Evolutionary conservation across 2,888 invertebrate species (phyloP), one percentile per base, ranked within the genome.

Genomic region (Caenorhabditis wallacei): DNA sequence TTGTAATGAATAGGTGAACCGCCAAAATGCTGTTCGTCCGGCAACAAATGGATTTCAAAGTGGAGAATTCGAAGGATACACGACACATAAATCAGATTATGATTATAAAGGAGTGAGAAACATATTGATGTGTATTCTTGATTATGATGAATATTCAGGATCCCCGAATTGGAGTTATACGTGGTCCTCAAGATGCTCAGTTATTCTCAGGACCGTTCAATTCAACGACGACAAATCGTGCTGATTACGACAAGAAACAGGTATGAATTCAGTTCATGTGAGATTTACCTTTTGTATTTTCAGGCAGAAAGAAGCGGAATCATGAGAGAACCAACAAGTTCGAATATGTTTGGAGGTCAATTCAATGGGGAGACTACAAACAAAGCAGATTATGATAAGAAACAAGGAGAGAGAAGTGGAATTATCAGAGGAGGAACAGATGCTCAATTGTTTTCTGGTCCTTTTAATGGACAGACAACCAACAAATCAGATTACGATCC

Each of bases 1-100:
- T 54, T 26, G 16, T 16, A 40, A 0, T 54, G 4, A 13, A 51
- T 18, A 86, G 84, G 80, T 64, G 7, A 56, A 53, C 11, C 76
- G 84, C 7, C 79, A 76, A 51, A 13, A 37, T 3, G 70, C 82
- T 5, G 24, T 68, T 7, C 80, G 82, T 2, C 84, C 85, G n/a
- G 72, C 71, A 11, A 74, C 75, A 18, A 80, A 68, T 54, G 57
- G 64, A 2, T 37, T 86, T 0, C 80, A 82, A 48, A 59, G 70
- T 20, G 87, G 87, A 16, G 80, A 85, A n/a, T 88, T 88, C 48
- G 80, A 85, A 37, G 86, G 84, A 5, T 54, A 64, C 3, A 85
- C 86, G 0, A 88, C 87, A 0, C 81, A 86, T n/a, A 82, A 85
- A 68, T 72, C 83, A 0, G 87, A 88, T 71, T 87, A 61, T 56